A percentile compares a stretch with the other conserved stretches of the same genome.
phyloP scores from a whole-genome alignment of 1,140 invertebrate species.

The Drosophila saltans region DNA sequence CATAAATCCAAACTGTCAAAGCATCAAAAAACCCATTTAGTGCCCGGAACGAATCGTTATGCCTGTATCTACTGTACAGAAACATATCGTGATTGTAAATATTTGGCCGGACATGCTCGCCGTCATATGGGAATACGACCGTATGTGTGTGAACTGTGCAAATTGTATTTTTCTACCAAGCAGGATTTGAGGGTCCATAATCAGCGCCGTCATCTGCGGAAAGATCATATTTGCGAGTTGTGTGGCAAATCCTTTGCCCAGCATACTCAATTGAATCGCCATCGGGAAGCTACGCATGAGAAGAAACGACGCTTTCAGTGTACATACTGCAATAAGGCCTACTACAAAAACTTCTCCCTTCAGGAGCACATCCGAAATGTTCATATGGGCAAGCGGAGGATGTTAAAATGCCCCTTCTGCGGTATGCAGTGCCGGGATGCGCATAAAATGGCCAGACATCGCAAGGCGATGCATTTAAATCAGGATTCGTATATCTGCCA shows the following conservation, averaged over 20 bases:
- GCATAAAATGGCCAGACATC: constrained; percentile 78
- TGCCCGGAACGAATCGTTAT: constrained; percentile 71
- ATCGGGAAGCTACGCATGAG: constrained; percentile 76
- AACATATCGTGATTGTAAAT: constrained; percentile 75
- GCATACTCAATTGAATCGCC: constrained; percentile 72
- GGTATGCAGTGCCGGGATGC: constrained; percentile 80
- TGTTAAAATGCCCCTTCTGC: constrained; percentile 76
- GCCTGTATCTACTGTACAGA: constrained; percentile 74
- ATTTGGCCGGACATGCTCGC: constrained; percentile 72
- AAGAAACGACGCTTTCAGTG: constrained; percentile 76
- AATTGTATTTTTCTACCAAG: constrained; percentile 76
- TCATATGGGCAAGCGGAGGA: constrained; percentile 76
- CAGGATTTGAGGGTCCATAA: constrained; percentile 76
- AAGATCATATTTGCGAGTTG: constrained; percentile 78
- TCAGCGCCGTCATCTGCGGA: constrained; percentile 71
- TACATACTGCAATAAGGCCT: constrained; percentile 71
- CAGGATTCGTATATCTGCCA: constrained; percentile 69
- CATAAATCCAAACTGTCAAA: constrained; percentile 60
- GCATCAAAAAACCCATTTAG: constrained; percentile 73
- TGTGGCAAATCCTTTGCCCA: constrained; percentile 78
- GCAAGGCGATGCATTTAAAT: constrained; percentile 74
- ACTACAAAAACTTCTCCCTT: constrained; percentile 77
- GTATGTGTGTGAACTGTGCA: constrained; percentile 74
- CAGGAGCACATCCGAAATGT: constrained; percentile 79
- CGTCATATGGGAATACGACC: constrained; percentile 79